Base-by-base conservation (phyloP, 64 coral and sea anemone genomes). In the Stichodactyla mertensii region DNA sequence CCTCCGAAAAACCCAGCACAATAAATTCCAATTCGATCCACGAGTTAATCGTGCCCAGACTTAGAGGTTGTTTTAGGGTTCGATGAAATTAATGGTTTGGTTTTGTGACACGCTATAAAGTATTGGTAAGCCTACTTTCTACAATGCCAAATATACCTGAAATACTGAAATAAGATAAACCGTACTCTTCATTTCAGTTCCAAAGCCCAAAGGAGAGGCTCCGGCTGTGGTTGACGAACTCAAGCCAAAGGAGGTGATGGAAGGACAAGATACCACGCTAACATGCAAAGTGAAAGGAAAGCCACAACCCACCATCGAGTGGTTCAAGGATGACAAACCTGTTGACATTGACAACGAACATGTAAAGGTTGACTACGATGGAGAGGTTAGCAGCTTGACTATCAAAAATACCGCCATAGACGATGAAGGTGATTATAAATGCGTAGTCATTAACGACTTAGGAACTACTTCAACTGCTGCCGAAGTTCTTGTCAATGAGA, bases 401-500 rank as follows among this genome's bases (percentile, higher is more conserved):
- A 89, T 98, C 58, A 87, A 84, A 84, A 77, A 80, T 70, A 89
- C 87, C 9, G 66, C 79, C 55, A 87, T 89, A 66, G 92, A 89
- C 52, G 95, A 98, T 56, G 87, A 93, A 70, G 95, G 93, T 51
- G 92, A 87, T 4, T 98, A 98, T 77, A 94, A 89, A 77, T 98
- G 90, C 67, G 83, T 94, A 36, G 92, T 84, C 16, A 71, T 7
- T 52, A 95, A 95, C 57, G 84, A 89, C 6, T 55, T 89, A 22
- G 87, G 94, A 54, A 88, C 87, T 59, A 82, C 67, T 2, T 89
- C 90, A n/a, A 89, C 66, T 64, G 62, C 24, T 52, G 84, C 90
- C n/a, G 84, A 92, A 56, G 89, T 95, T 24, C 80, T 95, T 27
- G 84, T 95, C 19, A 87, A 95, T 54, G 89, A 79, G 24, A 82